phyloP scores from a whole-genome alignment of 2,113 vertebrate species.

The Nycticryphes semicollaris region DNA sequence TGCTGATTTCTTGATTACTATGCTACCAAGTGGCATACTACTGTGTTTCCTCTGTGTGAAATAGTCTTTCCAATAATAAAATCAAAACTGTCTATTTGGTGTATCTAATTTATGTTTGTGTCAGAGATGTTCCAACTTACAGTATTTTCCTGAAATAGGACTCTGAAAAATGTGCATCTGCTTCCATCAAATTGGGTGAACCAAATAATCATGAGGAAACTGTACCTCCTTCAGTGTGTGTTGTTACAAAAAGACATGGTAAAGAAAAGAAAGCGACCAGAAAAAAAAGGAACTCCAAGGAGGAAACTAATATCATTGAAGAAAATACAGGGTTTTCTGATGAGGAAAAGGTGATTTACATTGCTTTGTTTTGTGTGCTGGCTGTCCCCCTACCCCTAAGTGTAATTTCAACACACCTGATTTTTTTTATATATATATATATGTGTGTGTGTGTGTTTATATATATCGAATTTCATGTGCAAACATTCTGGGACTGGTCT shows the following conservation, averaged over 20 bases:
- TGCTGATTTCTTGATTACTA: not conserved
- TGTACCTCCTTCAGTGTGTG: not conserved
- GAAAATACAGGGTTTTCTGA: not conserved
- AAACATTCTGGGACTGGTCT: not conserved
- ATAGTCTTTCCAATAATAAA: not conserved
- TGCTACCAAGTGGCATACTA: not conserved
- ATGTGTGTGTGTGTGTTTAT: accelerated
- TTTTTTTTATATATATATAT: not conserved
- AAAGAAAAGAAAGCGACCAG: slow-evolving; percentile 39
- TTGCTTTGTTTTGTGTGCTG: not conserved
- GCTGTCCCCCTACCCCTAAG: not conserved
- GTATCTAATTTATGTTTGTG: not conserved
- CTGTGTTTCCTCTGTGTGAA: not conserved
- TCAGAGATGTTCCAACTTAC: not conserved
- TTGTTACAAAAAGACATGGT: slow-evolving; percentile 74
- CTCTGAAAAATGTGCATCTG: not conserved
- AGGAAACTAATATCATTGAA: not conserved
- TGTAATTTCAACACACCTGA: not conserved
- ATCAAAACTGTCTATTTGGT: not conserved
- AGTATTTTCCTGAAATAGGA: slow-evolving; percentile 40
- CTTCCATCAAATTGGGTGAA: not conserved
- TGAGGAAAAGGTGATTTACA: slow-evolving; percentile 29
- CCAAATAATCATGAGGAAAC: not conserved
- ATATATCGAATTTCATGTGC: accelerated
- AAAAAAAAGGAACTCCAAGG: slow-evolving; percentile 24